These are phyloP conservation scores for Cephalotes varians DNA, from an alignment of 2,888 invertebrate species.

Conservation along the genomic window DNA sequence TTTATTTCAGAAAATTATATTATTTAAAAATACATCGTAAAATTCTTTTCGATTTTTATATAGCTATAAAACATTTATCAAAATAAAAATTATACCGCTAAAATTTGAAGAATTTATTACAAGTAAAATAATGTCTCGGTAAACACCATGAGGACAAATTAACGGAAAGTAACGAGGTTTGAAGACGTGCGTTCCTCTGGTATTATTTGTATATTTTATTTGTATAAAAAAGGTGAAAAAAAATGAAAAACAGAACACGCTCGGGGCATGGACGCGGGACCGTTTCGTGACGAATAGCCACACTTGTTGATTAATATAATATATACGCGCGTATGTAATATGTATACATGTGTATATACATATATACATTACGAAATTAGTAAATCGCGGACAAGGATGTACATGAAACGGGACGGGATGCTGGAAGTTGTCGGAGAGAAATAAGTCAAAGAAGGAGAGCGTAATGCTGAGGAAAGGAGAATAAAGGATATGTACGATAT, in stretches of 20 bases:
- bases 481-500: conserved; percentile 46
- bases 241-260: conserved; percentile 80
- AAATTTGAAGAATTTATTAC: neutral
- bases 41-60: neutral
- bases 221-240: conserved; percentile 80
- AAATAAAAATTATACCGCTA: neutral
- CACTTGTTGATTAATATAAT: conserved; percentile 71
- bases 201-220: conserved; percentile 81
- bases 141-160: conserved; percentile 42
- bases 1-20: neutral
- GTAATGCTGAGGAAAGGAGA: neutral
- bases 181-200: conserved; percentile 66
- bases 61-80: neutral
- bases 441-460: neutral
- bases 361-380: conserved; percentile 52
- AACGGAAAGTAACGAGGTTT: conserved; percentile 65
- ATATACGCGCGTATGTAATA: conserved; percentile 55
- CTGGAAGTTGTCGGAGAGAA: conserved; percentile 27
- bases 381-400: conserved; percentile 2
- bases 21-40: neutral
- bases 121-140: conserved; percentile 11
- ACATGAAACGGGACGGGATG: conserved; percentile 20
- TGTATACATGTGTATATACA: neutral
- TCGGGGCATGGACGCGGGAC: conserved; percentile 74
- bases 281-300: conserved; percentile 74